Percentiles rank a stretch among this genome's conserved stretches.
Conservation (phyloP, 2,797 vertebrate genomes). For the Hapalemur alaotrensis region DNA sequence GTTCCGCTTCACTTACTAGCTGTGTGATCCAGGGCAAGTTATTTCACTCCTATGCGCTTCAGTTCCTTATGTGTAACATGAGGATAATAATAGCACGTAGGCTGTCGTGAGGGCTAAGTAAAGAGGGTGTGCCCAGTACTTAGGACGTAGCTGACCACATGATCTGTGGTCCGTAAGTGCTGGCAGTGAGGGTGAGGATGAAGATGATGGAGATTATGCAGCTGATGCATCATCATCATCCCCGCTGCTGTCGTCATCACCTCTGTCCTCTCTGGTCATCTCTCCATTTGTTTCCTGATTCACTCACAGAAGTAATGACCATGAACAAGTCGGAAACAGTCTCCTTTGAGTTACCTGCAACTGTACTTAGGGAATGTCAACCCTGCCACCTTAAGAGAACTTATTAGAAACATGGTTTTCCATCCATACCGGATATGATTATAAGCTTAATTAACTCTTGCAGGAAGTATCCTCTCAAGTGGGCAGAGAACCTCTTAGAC, state of each 20-base stretch:
- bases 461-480: neutral
- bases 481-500: neutral
- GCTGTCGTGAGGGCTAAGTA: neutral
- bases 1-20: neutral
- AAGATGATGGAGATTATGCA: neutral
- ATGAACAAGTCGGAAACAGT: neutral
- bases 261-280: neutral
- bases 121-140: neutral
- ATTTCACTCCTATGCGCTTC: neutral
- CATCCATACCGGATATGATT: too few species aligned
- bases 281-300: neutral
- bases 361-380: neutral
- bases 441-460: neutral
- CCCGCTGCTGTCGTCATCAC: neutral
- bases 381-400: neutral
- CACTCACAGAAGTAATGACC: neutral
- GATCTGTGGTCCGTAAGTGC: neutral
- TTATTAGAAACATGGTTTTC: neutral
- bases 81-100: neutral
- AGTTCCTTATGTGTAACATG: neutral
- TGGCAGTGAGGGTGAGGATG: neutral
- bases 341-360: neutral
- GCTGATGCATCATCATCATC: neutral
- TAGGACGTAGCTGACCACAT: accelerated
- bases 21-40: neutral